Evolutionary conservation across 2,797 vertebrate species (phyloP).

Genomic region (Lagorchestes hirsutus): DNA sequence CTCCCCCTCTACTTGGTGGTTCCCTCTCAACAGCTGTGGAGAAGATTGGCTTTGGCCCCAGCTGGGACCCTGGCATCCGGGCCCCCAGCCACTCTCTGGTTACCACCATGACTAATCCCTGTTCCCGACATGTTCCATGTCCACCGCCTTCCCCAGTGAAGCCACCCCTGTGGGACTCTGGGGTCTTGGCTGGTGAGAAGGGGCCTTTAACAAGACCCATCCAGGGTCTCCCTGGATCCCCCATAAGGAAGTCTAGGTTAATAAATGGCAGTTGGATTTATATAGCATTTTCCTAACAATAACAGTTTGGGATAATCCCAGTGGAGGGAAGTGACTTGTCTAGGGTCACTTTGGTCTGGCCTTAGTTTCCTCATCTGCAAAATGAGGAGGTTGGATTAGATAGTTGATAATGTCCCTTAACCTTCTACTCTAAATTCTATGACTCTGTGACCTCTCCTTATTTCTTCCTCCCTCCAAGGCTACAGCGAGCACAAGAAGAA

Average conservation of each 20-base stretch:
- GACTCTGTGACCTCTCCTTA: background rate
- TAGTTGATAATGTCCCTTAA: background rate
- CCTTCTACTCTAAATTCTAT: background rate
- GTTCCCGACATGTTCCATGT: conserved; percentile 23
- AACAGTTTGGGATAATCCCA: background rate
- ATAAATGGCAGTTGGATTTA: background rate
- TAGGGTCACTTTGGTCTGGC: too few species aligned
- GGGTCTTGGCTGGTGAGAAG: conserved; percentile 10
- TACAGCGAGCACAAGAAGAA: background rate
- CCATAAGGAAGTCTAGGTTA: background rate
- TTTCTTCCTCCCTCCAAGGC: background rate
- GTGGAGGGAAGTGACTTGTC: background rate
- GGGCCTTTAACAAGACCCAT: background rate
- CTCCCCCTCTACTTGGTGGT: background rate
- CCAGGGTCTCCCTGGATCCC: background rate
- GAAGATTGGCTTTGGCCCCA: conserved; percentile 54
- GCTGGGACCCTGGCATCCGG: conserved; percentile 57
- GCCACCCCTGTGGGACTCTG: conserved; percentile 44
- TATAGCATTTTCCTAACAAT: background rate
- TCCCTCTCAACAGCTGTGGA: conserved; percentile 70
- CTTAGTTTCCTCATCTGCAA: background rate
- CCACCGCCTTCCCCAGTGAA: conserved; percentile 28
- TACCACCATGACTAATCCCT: conserved; percentile 66
- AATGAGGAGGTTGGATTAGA: background rate
- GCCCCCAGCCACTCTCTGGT: conserved; percentile 70